Base-by-base conservation (phyloP, 2,113 vertebrate genomes). In the Ranitomeya variabilis region DNA sequence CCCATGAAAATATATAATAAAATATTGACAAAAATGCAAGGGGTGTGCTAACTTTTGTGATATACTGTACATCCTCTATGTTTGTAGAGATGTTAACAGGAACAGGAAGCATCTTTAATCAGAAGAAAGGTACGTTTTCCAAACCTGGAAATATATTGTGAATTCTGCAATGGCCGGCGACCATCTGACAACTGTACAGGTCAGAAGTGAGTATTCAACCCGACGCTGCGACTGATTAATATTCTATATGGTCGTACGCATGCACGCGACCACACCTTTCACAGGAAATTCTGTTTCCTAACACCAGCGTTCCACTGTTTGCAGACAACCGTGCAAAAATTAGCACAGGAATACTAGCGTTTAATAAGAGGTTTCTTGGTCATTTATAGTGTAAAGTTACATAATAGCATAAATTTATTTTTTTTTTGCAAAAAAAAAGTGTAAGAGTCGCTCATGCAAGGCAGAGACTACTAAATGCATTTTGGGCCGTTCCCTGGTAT, bases 271-370 rank as follows among this genome's bases (percentile, higher is more conserved):
- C 79, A 62, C 79, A 81, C 55, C 79, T 81, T 81, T 81, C 57
- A 81, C 79, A 81, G 79, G 79, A 81, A 81, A 37, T 19, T 26
- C 54, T 60, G 18, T 81, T 81, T 81, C 57, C 55, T 81, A 18
- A 81, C 8, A 31, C 18, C 14, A 62, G 57, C n/a, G 62, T 37
- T 60, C 16, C 31, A 31, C 23, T 37, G 7, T 37, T 26, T 59
- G 13, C 55, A 59, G 77, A 79, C 10, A 2, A 1, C 15, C 4
- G 26, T 74, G 71, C 71, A 23, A 73, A 31, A 45, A 19, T 19
- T 9, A 51, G 26, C 13, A 12, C 13, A 26, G 67, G 67, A 15
- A 16, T 73, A 15, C 10, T 16, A 16, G 69, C 1, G 69, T 73
- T 15, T 15, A 6, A 71, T 11, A 71, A 71, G 67, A 2, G 69